Evolutionary conservation across 2,888 invertebrate species (phyloP).

Genomic region (Diplolepis rosae): DNA sequence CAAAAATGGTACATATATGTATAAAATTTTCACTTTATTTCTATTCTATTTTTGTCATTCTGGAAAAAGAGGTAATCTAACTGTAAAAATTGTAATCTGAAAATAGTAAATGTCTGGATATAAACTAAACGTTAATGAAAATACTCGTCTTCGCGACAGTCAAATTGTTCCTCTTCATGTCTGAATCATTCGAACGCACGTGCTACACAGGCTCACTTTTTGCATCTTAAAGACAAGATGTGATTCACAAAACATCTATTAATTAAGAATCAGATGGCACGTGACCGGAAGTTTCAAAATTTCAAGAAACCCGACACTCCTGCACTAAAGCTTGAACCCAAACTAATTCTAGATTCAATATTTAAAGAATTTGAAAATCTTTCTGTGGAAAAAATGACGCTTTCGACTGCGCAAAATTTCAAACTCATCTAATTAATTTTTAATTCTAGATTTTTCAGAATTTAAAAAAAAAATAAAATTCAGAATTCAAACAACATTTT

Average conservation of each 20-base stretch:
- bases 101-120: background rate
- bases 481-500: too few relatives aligned
- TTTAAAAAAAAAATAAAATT: too few relatives aligned
- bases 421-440: too few relatives aligned
- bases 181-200: slow-evolving; percentile 6
- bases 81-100: background rate
- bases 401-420: too few relatives aligned
- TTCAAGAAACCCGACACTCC: slow-evolving; percentile 27
- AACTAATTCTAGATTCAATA: too few relatives aligned
- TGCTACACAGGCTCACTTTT: slow-evolving; percentile 5
- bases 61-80: slow-evolving; percentile 18
- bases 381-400: too few relatives aligned
- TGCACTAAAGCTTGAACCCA: background rate
- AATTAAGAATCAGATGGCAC: slow-evolving; percentile 20
- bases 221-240: background rate
- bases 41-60: background rate
- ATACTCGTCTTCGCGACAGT: background rate
- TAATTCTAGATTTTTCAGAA: too few relatives aligned
- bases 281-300: slow-evolving; percentile 48
- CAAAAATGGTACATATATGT: too few relatives aligned
- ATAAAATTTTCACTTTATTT: background rate
- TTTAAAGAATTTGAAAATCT: too few relatives aligned
- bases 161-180: background rate
- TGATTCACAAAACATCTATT: slow-evolving; percentile 23
- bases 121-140: background rate